Evolutionary conservation across 2,888 invertebrate genomes (phyloP).

Genomic region (Hyposoter didymator): DNA sequence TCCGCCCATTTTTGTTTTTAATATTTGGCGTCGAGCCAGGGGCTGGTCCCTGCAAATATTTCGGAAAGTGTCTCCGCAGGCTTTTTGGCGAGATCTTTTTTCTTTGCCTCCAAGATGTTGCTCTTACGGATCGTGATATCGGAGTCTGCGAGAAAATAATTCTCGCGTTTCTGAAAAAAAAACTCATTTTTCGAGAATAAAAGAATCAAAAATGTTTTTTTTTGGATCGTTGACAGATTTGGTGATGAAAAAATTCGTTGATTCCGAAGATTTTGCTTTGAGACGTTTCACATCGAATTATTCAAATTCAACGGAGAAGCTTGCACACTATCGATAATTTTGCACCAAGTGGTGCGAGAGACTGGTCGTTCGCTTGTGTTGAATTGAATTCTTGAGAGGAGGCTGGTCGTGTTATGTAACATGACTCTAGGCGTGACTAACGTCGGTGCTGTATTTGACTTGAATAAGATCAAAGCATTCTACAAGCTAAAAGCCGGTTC

Average conservation of each 20-base stretch:
- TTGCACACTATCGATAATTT: conserved; percentile 33
- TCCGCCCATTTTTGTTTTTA: not conserved
- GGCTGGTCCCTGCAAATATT: not conserved
- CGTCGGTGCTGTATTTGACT: conserved; percentile 8
- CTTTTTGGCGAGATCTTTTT: not conserved
- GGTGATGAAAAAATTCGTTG: not conserved
- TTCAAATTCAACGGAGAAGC: conserved; percentile 39
- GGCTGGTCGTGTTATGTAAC: not conserved
- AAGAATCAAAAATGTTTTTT: too few species aligned
- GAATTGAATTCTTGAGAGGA: conserved; percentile 38
- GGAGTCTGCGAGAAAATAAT: not conserved
- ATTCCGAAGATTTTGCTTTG: not conserved
- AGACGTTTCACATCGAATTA: not conserved
- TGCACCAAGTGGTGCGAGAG: not conserved
- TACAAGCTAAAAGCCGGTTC: conserved; percentile 17
- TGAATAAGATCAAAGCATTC: conserved; percentile 59
- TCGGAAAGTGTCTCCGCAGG: not conserved
- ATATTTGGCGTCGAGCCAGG: not conserved
- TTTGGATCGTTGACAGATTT: not conserved
- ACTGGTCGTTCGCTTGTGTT: conserved; percentile 25
- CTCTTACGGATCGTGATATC: not conserved
- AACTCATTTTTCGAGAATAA: too few species aligned
- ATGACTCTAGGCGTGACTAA: not conserved
- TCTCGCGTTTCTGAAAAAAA: too few species aligned
- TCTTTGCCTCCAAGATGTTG: not conserved